Evolutionary conservation across 2,797 vertebrate species (phyloP).

Genomic region (Caiman crocodilus): DNA sequence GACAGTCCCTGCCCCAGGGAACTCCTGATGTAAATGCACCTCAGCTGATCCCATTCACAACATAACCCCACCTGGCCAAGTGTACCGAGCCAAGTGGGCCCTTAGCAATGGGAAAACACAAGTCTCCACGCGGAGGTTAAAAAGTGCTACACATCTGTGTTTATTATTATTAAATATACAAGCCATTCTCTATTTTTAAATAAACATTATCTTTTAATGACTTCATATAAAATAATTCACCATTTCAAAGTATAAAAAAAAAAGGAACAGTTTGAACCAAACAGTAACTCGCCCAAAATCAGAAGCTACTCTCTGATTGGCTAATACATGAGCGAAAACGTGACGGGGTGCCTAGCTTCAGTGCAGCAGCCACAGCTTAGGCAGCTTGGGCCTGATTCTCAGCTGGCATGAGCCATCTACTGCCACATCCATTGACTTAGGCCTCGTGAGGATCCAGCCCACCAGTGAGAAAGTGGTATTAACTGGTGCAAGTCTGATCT

Average conservation of each 20-base stretch:
- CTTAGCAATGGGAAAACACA: not conserved
- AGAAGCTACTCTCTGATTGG: not conserved
- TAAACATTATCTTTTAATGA: constrained; percentile 82
- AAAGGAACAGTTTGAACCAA: constrained; percentile 19
- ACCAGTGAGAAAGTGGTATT: not conserved
- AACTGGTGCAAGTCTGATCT: not conserved
- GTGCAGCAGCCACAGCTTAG: not conserved
- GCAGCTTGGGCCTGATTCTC: not conserved
- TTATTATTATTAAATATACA: constrained; percentile 83
- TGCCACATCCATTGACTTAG: not conserved
- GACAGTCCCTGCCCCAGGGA: not conserved
- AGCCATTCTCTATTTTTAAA: constrained; percentile 81
- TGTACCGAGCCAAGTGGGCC: not conserved
- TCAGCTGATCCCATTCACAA: not conserved
- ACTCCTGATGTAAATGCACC: not conserved
- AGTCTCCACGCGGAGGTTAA: not conserved
- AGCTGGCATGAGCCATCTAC: not conserved
- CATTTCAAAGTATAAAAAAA: constrained; percentile 78
- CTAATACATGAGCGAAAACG: not conserved
- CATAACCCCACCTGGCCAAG: no score
- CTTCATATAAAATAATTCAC: constrained; percentile 85
- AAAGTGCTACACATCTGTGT: not conserved
- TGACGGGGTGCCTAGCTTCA: not conserved
- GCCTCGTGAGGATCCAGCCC: not conserved
- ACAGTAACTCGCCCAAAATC: not conserved